Conservation (phyloP, 2,113 vertebrate species). For the Piprites chloris region DNA sequence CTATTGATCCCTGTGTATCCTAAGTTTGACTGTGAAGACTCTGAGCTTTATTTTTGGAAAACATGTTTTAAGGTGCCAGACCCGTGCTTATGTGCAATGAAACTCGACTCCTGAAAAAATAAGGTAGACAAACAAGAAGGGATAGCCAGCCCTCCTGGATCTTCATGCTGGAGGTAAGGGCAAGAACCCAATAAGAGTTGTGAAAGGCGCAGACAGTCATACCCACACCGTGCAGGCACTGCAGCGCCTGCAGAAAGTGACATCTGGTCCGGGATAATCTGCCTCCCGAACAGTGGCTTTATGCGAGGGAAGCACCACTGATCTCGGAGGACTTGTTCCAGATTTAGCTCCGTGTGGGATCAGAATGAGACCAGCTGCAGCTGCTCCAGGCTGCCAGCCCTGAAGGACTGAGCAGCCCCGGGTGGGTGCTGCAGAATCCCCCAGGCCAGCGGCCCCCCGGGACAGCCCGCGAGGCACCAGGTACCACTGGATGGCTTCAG, state of each 20-base stretch:
- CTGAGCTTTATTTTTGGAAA: neutral
- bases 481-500: rapidly evolving
- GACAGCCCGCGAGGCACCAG: rapidly evolving
- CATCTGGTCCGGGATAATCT: slow-evolving; percentile 52
- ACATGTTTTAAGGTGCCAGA: neutral
- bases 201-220: neutral
- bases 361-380: neutral
- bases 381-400: neutral
- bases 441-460: rapidly evolving
- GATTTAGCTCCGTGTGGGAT: neutral
- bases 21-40: neutral
- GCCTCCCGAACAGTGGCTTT: neutral
- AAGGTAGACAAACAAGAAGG: neutral
- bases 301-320: neutral
- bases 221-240: rapidly evolving
- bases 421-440: neutral
- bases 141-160: neutral
- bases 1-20: neutral
- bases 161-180: neutral
- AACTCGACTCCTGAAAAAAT: neutral
- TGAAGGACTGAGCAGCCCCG: rapidly evolving
- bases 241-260: neutral
- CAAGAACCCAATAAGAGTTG: neutral
- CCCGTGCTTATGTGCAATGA: neutral
- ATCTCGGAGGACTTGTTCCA: slow-evolving; percentile 37